Base-by-base conservation (phyloP, 2,888 invertebrate species). In the Ophion obscuratus region DNA sequence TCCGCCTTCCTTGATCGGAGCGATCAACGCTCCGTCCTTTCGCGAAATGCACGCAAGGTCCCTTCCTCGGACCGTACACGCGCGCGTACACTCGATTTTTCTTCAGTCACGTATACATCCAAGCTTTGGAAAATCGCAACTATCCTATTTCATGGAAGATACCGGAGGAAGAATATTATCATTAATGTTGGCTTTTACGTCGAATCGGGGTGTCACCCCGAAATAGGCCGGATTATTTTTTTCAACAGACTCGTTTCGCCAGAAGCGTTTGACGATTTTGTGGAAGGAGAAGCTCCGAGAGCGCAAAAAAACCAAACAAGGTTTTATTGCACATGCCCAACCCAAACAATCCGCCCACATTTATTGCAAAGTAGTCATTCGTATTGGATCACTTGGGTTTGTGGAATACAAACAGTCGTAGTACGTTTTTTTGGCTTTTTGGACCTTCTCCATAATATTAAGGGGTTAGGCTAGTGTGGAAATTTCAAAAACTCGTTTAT, bases 11-110 rank as follows among this genome's bases (percentile, higher is more conserved):
- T 53, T 61, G 31, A n/a, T 31, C 40, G 76, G 68, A 86, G 80
- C 85, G 85, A 68, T 86, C 85, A 86, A 86, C 85, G 85, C 85
- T 80, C 73, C 73, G 31, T 47, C 59, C 59, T 75, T 62, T 68
- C 61, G 27, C 31, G n/a, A 36, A 53, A 17, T 74, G 61, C 31
- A 61, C 27, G n/a, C 11, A 66, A 73, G 62, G 59, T 68, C 64
- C 44, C 44, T 40, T 75, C 47, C n/a, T n/a, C 75, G 24, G 62
- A 53, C 57, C 31, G 10, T 57, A 64, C 27, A 40, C 9, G 14
- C 36, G 62, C 59, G 27, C 47, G 62, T 27, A 57, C 14, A 24
- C n/a, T 40, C 44, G 64, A 20, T 36, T 71, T 57, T 47, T 31
- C 10, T 59, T 47, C 53, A 20, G 9, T 61, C 53, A 27, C 57